Conservation (phyloP, 1,140 invertebrate species). For the Centruroides vittatus region DNA sequence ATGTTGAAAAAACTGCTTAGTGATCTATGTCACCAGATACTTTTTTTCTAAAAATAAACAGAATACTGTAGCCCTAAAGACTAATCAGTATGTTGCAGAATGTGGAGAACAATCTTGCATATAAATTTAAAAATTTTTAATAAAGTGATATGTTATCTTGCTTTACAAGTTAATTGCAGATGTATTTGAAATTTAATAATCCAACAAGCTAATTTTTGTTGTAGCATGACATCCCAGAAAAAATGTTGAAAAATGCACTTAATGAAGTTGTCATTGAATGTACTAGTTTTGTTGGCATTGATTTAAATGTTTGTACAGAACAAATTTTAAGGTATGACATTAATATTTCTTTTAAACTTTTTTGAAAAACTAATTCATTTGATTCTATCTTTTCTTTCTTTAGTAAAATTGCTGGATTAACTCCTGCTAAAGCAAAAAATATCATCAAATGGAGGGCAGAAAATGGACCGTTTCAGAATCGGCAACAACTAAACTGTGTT, state of each 20-base stretch:
- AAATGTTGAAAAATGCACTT: conserved; percentile 51
- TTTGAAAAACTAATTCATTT: not conserved
- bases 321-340: conserved; percentile 50
- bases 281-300: conserved; percentile 82
- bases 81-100: no score
- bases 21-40: no score
- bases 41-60: no score
- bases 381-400: conserved; percentile 17
- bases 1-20: no score
- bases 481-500: conserved; percentile 56
- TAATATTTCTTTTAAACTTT: not conserved
- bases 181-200: not conserved
- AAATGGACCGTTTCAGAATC: conserved; percentile 51
- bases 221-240: conserved; percentile 72
- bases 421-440: conserved; percentile 50
- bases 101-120: no score
- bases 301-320: conserved; percentile 69
- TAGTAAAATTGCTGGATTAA: conserved; percentile 65
- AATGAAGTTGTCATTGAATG: conserved; percentile 56
- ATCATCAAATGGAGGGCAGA: conserved; percentile 57
- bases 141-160: no score
- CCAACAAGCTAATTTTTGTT: conserved; percentile 2
- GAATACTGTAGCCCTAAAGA: no score
- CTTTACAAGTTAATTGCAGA: no score
- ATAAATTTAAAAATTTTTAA: no score